Evolutionary conservation across 1,140 invertebrate species (phyloP), one percentile per base, ranked within the genome.

Genomic region (Spodoptera frugiperda): DNA sequence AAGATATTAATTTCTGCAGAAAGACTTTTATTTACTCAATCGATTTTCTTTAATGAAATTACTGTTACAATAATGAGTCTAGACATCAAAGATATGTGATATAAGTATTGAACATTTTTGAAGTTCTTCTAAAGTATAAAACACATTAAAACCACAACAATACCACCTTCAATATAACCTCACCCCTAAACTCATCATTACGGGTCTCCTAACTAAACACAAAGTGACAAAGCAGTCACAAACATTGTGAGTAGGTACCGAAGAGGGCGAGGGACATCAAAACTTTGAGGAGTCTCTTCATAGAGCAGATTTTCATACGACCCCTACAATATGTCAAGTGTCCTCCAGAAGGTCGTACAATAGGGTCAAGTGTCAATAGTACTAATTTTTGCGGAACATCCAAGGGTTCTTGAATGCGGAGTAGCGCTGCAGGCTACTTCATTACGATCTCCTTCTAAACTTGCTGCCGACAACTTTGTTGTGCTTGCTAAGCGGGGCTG

Each of bases 351-450:
- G 15, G 33, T 44, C n/a, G 5, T n/a, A 39, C 68, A 57, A 71
- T 46, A 19, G 53, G 68, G 68, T 71, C 68, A 71, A 71, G 68
- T 71, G 53, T 71, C 68, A 71, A 71, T 71, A 71, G 0, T 55
- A 55, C 53, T 71, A 71, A 71, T 71, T 71, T 71, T 71, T 71
- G 51, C 53, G 51, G 51, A 44, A 21, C 30, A 10, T 30, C 55
- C 48, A 17, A 71, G 53, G 44, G 30, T 19, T 19, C 49, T 70
- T 19, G 15, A 30, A 21, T 51, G 4, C 9, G 15, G 19, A 15
- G 1, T 15, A 39, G 8, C 68, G 49, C 30, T 55, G 25, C 21
- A 46, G 48, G 65, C 15, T 68, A 53, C 46, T 51, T 68, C 21
- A 53, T 68, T 51, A 30, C 53, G 21, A 67, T 67, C 17, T 51